Conservation (phyloP, 53 echinoderm and acorn worm genomes). For the Luidia sarsii region DNA sequence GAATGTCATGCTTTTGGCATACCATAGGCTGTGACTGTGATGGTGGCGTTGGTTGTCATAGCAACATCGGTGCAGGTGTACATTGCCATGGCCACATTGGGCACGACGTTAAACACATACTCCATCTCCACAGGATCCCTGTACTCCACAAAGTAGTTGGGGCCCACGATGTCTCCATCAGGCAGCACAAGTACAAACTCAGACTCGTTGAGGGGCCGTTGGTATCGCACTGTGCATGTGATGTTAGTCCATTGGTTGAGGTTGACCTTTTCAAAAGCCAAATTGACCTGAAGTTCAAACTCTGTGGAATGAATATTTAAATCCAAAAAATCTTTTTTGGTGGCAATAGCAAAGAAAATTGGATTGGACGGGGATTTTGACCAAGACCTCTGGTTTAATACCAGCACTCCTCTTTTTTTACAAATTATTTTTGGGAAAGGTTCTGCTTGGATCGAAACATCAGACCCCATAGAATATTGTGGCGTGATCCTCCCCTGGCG, state of each 20-base stretch:
- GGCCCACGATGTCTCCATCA: background rate
- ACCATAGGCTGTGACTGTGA: slow-evolving; percentile 11
- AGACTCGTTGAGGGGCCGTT: background rate
- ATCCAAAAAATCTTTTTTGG: background rate
- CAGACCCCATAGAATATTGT: no score
- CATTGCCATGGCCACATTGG: background rate
- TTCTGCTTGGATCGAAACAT: no score
- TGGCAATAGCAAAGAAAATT: background rate
- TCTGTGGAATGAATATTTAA: no score
- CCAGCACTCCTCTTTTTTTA: no score
- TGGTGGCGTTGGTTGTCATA: background rate
- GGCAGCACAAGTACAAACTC: slow-evolving; percentile 22
- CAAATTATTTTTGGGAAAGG: no score
- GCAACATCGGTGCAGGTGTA: slow-evolving; percentile 1
- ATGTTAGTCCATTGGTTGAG: slow-evolving; percentile 19
- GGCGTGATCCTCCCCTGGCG: no score
- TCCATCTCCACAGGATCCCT: background rate
- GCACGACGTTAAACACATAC: slow-evolving; percentile 27
- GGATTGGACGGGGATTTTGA: background rate
- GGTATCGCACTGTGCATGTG: slow-evolving; percentile 17
- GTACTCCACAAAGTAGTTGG: slow-evolving; percentile 21
- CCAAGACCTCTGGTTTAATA: background rate
- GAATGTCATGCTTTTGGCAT: background rate
- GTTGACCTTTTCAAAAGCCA: background rate
- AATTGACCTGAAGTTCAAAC: no score